A percentile compares a stretch with the other conserved stretches of the same genome.
phyloP scores from a whole-genome alignment of 2,797 vertebrate genomes.

The Hipposideros larvatus region DNA sequence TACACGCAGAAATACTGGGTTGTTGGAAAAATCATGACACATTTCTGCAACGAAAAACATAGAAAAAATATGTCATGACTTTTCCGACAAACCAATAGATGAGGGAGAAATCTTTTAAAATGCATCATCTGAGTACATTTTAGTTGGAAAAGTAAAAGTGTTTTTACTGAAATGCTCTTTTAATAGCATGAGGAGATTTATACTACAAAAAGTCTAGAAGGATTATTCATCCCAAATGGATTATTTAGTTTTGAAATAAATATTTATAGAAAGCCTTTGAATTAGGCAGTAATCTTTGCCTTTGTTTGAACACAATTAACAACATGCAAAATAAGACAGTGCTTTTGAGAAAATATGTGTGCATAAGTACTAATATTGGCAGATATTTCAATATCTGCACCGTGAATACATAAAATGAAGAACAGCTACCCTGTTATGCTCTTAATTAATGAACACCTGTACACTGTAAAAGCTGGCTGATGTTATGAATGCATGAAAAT shows the following conservation, averaged over 20 bases:
- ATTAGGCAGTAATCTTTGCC: constrained; percentile 60
- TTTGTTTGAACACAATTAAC: constrained; percentile 71
- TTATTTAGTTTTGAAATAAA: constrained; percentile 69
- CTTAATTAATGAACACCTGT: constrained; percentile 75
- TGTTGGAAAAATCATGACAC: no score
- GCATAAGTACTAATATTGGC: constrained; percentile 45
- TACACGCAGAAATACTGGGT: no score
- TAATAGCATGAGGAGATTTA: constrained; percentile 55
- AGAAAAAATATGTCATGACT: no score
- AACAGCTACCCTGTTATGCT: constrained; percentile 21
- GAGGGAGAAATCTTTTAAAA: constrained; percentile 23
- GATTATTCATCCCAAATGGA: constrained; percentile 43
- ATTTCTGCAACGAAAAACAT: no score
- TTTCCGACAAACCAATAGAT: background rate
- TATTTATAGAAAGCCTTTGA: constrained; percentile 56
- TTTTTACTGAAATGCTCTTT: constrained; percentile 48
- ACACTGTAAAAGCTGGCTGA: constrained; percentile 59
- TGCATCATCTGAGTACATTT: constrained; percentile 49
- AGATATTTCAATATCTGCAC: constrained; percentile 55
- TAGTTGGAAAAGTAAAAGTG: constrained; percentile 51
- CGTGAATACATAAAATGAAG: constrained; percentile 44
- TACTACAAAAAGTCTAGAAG: constrained; percentile 25
- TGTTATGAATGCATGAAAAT: constrained; percentile 57
- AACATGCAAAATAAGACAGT: constrained; percentile 58
- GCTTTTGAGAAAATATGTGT: constrained; percentile 61